phyloP scores from a whole-genome alignment of 2,888 invertebrate species.

The Baronia brevicornis region DNA sequence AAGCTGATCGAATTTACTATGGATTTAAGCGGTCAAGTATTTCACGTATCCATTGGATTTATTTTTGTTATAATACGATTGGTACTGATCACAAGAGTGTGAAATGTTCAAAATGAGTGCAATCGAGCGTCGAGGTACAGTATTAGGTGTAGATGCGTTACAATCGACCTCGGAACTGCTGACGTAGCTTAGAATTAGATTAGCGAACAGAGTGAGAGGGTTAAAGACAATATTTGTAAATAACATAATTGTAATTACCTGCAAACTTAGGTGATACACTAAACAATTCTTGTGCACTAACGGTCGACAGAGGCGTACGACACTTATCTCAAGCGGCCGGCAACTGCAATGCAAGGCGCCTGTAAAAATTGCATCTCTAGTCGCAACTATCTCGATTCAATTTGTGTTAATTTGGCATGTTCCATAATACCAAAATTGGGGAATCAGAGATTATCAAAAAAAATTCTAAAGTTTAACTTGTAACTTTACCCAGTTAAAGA shows the following conservation, averaged over 20 bases:
- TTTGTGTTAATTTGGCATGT: too few relatives aligned
- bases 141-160: conserved; percentile 62
- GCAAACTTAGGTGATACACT: conserved; percentile 64
- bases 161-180: conserved; percentile 64
- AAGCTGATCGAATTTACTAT: conserved; percentile 75
- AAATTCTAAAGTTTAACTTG: too few relatives aligned
- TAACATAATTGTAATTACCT: conserved; percentile 71
- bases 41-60: conserved; percentile 58
- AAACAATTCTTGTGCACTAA: conserved; percentile 27
- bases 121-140: conserved; percentile 50
- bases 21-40: conserved; percentile 68
- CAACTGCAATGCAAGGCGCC: conserved; percentile 9
- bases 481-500: too few relatives aligned
- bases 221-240: conserved; percentile 77
- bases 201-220: conserved; percentile 76
- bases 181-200: conserved; percentile 68
- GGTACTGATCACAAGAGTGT: conserved; percentile 50
- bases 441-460: too few relatives aligned
- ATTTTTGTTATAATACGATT: conserved; percentile 48
- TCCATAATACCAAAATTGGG: too few relatives aligned
- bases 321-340: conserved; percentile 17
- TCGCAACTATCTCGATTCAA: too few relatives aligned
- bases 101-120: conserved; percentile 56
- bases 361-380: too few relatives aligned
- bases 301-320: conserved; percentile 9